Evolutionary conservation across 1,140 invertebrate species (phyloP).

Genomic region (Cydia fagiglandana): DNA sequence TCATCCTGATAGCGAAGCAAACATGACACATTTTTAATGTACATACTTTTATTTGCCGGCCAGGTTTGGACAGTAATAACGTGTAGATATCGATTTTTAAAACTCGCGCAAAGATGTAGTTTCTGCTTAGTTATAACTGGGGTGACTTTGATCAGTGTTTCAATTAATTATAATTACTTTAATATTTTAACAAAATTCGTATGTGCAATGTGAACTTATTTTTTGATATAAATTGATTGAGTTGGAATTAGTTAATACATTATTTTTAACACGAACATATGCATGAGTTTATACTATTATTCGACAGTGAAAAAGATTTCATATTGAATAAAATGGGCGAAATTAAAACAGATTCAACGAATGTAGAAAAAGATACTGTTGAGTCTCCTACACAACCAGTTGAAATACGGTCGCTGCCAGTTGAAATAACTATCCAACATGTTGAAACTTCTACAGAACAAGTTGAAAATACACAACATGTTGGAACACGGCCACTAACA

Average conservation of each 20-base stretch:
- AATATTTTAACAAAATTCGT: too few relatives aligned
- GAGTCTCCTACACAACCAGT: background rate
- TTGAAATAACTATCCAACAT: background rate
- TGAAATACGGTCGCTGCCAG: background rate
- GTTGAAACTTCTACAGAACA: background rate
- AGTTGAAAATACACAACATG: background rate
- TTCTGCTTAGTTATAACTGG: background rate
- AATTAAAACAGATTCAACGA: background rate
- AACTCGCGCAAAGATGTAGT: background rate
- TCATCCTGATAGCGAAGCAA: conserved; percentile 1
- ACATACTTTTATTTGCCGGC: background rate
- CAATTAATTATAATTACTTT: too few relatives aligned
- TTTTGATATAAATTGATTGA: too few relatives aligned
- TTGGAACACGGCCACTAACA: too few relatives aligned
- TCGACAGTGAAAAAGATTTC: background rate
- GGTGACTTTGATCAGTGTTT: background rate
- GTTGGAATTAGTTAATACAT: too few relatives aligned
- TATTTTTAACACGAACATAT: background rate
- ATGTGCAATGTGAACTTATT: too few relatives aligned
- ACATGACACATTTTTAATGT: conserved; percentile 13
- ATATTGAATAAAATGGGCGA: background rate
- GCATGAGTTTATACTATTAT: background rate
- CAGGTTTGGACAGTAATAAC: background rate
- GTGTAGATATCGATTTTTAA: background rate
- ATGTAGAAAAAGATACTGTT: background rate